Conservation (phyloP, 2,797 vertebrate genomes). For the Apogon talboti region DNA sequence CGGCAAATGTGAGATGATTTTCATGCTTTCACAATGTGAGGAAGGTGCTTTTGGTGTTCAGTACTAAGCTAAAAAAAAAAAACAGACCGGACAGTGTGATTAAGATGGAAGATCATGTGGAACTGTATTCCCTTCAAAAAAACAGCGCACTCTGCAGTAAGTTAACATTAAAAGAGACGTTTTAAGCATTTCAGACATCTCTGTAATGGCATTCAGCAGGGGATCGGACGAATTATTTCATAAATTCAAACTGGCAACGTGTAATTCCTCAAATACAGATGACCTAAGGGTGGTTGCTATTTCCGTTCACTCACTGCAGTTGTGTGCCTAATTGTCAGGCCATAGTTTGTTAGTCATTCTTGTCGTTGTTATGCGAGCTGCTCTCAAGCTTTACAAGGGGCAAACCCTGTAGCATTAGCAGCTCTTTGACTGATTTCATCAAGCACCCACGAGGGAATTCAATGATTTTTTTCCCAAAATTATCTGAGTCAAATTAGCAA, state of each 20-base stretch:
- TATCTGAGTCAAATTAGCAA: conserved; percentile 8
- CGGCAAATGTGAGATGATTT: conserved; percentile 17
- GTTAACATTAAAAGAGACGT: conserved; percentile 1
- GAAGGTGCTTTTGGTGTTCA: conserved; percentile 14
- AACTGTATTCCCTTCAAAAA: no score
- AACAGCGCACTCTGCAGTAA: no score
- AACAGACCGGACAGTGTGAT: neutral
- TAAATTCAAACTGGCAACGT: conserved; percentile 46
- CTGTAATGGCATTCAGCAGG: neutral
- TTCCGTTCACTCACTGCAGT: conserved; percentile 39
- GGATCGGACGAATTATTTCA: conserved; percentile 32
- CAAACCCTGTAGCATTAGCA: conserved; percentile 33
- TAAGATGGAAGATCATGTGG: conserved; percentile 8
- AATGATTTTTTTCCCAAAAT: conserved; percentile 24
- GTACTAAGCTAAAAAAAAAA: conserved; percentile 5
- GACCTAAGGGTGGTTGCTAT: conserved; percentile 38
- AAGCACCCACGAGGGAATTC: conserved; percentile 14
- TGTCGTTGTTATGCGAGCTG: conserved; percentile 43
- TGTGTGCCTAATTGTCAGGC: conserved; percentile 31
- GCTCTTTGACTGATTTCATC: conserved; percentile 18
- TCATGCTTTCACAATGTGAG: conserved; percentile 14
- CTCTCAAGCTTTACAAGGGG: conserved; percentile 19
- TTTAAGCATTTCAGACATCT: conserved; percentile 19
- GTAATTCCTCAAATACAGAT: conserved; percentile 37
- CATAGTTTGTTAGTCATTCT: conserved; percentile 44